Evolutionary conservation across 1,140 invertebrate species (phyloP), one percentile per base, ranked within the genome.

Genomic region (Myzus persicae): DNA sequence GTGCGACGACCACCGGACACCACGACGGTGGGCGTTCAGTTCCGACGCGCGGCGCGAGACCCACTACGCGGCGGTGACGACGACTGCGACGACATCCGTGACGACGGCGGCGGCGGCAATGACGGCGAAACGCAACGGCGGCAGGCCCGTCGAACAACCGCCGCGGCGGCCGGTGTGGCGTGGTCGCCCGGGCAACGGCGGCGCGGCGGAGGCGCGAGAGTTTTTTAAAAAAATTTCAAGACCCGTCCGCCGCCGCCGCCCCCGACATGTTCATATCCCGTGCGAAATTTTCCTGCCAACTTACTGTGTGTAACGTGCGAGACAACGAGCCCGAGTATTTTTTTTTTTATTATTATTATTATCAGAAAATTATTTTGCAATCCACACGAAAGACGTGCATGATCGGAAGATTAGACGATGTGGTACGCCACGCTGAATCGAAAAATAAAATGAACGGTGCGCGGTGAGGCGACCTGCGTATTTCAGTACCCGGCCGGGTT

Each of bases 131-230:
- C 59, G 59, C 59, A 67, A 67, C 31, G 38, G 26, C 82, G 26
- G 40, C 84, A 31, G 42, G 42, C 40, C 40, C 84, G 84, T 40
- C 26, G 42, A 44, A 85, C 82, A 42, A 44, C 38, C 59, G n/a
- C 59, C 59, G 38, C 38, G 40, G 24, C 84, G 9, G 59, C 31
- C n/a, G 31, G 59, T 76, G 84, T 31, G 38, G 9, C n/a, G n/a
- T 26, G 84, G 85, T 88, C 85, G 44, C 44, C 85, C 44, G 31
- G 85, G 85, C 85, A 88, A 88, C 85, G 44, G 85, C 85, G 44
- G 85, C 85, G 85, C 44, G 42, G 31, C n/a, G 1, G 85, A 88
- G 20, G 14, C 42, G 85, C 31, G n/a, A n/a, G 85, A 31, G 44
- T 22, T 46, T 88, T 36, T 88, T 22, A 6, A n/a, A 76, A 76